Evolutionary conservation across 2,888 invertebrate species (phyloP).

Genomic region (Pseudococcus jackbeardsleyi): DNA sequence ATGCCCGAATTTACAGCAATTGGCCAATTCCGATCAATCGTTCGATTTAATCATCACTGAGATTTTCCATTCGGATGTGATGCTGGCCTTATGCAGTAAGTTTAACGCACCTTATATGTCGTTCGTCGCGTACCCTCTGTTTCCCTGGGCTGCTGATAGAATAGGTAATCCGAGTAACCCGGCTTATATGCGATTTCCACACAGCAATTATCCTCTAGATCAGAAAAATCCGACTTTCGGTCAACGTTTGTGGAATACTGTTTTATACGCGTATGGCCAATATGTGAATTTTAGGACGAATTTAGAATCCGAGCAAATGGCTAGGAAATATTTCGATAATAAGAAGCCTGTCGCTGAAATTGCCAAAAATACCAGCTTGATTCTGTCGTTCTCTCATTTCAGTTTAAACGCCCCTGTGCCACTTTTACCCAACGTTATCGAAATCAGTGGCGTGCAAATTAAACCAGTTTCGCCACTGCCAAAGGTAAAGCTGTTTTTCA

Average conservation of each 20-base stretch:
- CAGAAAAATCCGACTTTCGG: neutral
- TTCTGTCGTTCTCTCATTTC: constrained; percentile 73
- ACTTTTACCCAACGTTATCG: constrained; percentile 73
- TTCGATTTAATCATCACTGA: constrained; percentile 19
- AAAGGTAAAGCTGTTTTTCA: constrained; percentile 34
- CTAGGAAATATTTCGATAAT: neutral
- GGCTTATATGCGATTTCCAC: neutral
- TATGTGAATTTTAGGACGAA: neutral
- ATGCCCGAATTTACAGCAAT: neutral
- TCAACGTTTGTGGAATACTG: neutral
- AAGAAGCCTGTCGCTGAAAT: constrained; percentile 62
- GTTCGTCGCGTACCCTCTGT: neutral
- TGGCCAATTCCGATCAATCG: constrained; percentile 1
- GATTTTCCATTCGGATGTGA: constrained; percentile 20
- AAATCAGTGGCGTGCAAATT: constrained; percentile 74
- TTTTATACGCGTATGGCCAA: neutral
- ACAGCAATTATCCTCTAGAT: neutral
- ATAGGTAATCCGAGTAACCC: constrained; percentile 26
- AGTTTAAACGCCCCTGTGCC: constrained; percentile 72
- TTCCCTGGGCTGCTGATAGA: constrained; percentile 18
- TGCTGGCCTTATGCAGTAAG: neutral
- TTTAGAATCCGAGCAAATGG: neutral
- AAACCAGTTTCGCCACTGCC: constrained; percentile 60
- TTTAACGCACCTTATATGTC: constrained; percentile 31
- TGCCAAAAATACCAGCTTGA: constrained; percentile 70